Conservation (phyloP, 2,888 invertebrate genomes). For the Drosophila mimica region DNA sequence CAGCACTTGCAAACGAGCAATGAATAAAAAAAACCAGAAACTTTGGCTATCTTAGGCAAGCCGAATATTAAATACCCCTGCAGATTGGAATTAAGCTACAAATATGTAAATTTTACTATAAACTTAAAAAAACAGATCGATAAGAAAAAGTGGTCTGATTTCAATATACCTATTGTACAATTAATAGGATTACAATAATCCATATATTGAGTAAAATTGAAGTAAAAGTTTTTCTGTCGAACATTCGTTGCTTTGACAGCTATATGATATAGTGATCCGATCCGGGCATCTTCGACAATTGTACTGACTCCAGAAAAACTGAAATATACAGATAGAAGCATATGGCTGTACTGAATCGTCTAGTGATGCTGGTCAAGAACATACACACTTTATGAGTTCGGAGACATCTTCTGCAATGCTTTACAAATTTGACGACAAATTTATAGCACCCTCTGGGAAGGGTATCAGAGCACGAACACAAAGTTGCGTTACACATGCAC, state of each 20-base stretch:
- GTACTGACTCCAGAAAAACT: not conserved
- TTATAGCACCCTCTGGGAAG: not conserved
- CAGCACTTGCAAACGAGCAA: constrained; percentile 14
- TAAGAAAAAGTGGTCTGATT: not conserved
- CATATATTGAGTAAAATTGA: not conserved
- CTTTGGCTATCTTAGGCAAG: not conserved
- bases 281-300: too few species aligned
- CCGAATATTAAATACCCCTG: not conserved
- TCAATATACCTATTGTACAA: not conserved
- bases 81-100: not conserved
- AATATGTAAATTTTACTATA: not conserved
- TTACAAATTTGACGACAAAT: not conserved
- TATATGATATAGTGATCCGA: not conserved
- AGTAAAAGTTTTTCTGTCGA: not conserved
- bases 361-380: not conserved
- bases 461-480: not conserved
- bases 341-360: not conserved
- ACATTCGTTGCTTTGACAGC: not conserved
- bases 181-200: not conserved
- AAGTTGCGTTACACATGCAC: constrained; percentile 43
- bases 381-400: not conserved
- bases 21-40: constrained; percentile 1
- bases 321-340: not conserved
- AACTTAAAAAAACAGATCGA: not conserved
- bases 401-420: not conserved